Conservation (phyloP, 2,888 invertebrate species). For the Tanytarsus gracilentus region DNA sequence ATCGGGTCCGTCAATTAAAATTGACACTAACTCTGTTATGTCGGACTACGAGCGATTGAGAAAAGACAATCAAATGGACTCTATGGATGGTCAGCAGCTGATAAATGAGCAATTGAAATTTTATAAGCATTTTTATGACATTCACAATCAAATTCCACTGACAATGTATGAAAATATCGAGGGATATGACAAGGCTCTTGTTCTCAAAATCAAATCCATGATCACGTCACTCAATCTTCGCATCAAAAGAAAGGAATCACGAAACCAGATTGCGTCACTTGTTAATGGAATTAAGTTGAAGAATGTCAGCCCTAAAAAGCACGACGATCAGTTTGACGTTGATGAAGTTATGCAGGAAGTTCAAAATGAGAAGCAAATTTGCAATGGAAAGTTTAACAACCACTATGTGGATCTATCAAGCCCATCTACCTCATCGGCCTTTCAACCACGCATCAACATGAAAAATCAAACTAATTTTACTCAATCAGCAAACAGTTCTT, state of each 20-base stretch:
- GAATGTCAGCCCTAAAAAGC: background rate
- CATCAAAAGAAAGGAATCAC: background rate
- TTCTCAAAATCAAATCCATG: background rate
- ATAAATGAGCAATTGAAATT: background rate
- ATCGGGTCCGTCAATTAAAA: background rate
- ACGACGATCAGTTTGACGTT: slow-evolving; percentile 4
- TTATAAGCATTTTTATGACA: background rate
- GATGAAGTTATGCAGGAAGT: slow-evolving; percentile 7
- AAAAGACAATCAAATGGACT: background rate
- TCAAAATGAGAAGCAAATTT: background rate
- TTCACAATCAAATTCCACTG: background rate
- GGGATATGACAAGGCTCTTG: background rate
- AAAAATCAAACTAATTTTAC: background rate
- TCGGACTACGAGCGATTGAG: background rate
- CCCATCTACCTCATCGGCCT: background rate
- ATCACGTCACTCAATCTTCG: background rate
- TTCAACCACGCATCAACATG: slow-evolving; percentile 19
- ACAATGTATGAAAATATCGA: background rate
- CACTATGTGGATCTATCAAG: background rate
- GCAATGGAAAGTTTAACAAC: background rate
- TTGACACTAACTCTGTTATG: background rate
- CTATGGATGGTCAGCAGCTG: background rate
- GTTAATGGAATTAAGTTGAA: background rate
- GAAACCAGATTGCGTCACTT: background rate
- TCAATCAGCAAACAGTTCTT: background rate